Base-by-base conservation (phyloP, 2,113 vertebrate species). In the Hystrix cristata region DNA sequence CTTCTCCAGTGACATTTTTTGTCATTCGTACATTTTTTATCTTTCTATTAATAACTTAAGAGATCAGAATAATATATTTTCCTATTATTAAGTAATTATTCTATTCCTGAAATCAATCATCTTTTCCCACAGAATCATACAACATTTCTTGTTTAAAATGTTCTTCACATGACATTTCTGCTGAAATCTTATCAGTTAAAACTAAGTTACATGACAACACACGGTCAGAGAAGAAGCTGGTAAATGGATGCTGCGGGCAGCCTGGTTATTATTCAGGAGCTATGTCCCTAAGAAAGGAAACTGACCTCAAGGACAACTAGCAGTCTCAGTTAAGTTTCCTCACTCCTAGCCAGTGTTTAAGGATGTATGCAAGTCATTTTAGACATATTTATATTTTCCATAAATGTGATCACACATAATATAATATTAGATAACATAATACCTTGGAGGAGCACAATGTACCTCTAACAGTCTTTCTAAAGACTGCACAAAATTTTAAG, bases 391-490 rank as follows among this genome's bases (percentile, higher is more conserved):
- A 53, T 86, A 53, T 31, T 55, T 64, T 19, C 71, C 16, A 80
- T 53, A 81, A 48, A 65, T 48, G 16, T 57, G 34, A 55, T 13
- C 55, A 38, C 55, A 60, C 1, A 84, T 34, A 83, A 21, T 74
- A 67, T 19, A n/a, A 76, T 62, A 48, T 31, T 29, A 55, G 55
- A 38, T 48, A 51, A 72, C 23, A 16, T 71, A 55, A 65, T 34
- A 67, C 43, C 27, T 83, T 91, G 12, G 55, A 83, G 46, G 78
- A 83, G 60, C 7, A 76, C 0, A 90, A 67, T 2, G 71, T 16
- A 95, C 31, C 43, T 53, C 29, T 80, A 34, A 38, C 34, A 71
- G 46, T 79, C 74, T 80, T 94, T 87, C 48, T 65, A 76, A 95
- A 31, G 16, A 19, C 27, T 83, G 43, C 29, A 84, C 4, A 78